Conservation (phyloP, 2,888 invertebrate genomes). For the Steromphala cineraria region DNA sequence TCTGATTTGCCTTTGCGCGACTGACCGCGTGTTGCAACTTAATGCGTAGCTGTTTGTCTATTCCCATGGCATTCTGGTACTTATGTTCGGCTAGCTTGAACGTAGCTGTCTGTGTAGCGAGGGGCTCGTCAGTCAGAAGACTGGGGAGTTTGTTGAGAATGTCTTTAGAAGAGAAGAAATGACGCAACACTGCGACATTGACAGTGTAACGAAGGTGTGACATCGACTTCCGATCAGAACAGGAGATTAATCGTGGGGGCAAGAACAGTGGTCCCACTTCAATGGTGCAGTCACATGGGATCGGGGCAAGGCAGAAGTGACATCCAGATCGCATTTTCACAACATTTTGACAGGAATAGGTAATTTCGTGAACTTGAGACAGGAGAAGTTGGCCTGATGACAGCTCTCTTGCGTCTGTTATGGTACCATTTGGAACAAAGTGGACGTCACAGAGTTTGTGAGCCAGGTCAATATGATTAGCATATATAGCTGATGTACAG, state of each 20-base stretch:
- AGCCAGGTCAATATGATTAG: not conserved
- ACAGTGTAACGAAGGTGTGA: not conserved
- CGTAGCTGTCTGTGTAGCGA: not conserved
- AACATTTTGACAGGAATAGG: not conserved
- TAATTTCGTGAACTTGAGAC: not conserved
- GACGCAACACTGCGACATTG: not conserved
- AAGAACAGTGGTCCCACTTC: not conserved
- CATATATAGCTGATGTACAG: not conserved
- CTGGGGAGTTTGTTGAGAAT: too few relatives aligned
- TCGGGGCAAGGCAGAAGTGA: not conserved
- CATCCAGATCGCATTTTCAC: not conserved
- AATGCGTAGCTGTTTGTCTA: not conserved
- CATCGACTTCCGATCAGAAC: not conserved
- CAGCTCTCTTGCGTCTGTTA: not conserved
- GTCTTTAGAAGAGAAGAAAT: not conserved
- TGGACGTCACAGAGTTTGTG: not conserved
- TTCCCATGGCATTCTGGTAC: not conserved
- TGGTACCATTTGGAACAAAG: not conserved
- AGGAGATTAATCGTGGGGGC: not conserved
- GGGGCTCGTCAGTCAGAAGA: not conserved
- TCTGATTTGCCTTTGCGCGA: not conserved
- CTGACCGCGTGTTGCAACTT: not conserved
- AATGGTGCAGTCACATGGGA: not conserved
- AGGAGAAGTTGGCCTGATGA: not conserved
- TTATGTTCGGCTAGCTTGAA: not conserved